Evolutionary conservation across 2,888 invertebrate species (phyloP).

Genomic region (Stenchaetothrips biformis): DNA sequence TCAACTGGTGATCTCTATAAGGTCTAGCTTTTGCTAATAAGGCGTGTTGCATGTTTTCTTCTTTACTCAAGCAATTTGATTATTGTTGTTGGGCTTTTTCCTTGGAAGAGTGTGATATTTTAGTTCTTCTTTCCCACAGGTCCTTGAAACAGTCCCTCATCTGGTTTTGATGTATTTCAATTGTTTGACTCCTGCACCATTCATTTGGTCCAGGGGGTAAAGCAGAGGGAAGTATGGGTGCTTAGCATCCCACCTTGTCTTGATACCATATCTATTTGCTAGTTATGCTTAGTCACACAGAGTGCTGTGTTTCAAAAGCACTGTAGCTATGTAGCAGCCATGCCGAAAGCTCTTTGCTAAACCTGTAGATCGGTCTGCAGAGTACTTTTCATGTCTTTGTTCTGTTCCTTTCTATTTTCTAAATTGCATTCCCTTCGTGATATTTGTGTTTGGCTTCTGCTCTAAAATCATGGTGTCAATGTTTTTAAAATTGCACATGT

Average conservation of each 20-base stretch:
- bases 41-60: too few relatives aligned
- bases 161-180: conserved; percentile 4
- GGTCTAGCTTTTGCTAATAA: too few relatives aligned
- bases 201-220: not conserved
- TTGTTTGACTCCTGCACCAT: not conserved
- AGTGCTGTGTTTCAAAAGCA: not conserved
- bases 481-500: too few relatives aligned
- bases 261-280: not conserved
- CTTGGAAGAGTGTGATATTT: conserved; percentile 12
- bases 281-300: not conserved
- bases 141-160: not conserved
- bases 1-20: not conserved
- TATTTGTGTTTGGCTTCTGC: conserved; percentile 1
- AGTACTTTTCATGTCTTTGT: not conserved
- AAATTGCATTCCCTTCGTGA: not conserved
- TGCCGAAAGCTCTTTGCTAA: conserved; percentile 61
- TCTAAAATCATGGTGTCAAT: not conserved
- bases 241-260: not conserved
- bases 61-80: not conserved
- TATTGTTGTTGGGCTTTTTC: not conserved
- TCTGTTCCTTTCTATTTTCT: not conserved
- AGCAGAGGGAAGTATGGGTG: not conserved
- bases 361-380: not conserved
- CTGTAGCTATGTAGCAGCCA: conserved; percentile 34
- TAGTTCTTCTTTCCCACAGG: conserved; percentile 23